Percentiles rank a stretch among this genome's conserved stretches.
Conservation (phyloP, 53 echinoderm and acorn worm species). For the Pentamera pediparva region DNA sequence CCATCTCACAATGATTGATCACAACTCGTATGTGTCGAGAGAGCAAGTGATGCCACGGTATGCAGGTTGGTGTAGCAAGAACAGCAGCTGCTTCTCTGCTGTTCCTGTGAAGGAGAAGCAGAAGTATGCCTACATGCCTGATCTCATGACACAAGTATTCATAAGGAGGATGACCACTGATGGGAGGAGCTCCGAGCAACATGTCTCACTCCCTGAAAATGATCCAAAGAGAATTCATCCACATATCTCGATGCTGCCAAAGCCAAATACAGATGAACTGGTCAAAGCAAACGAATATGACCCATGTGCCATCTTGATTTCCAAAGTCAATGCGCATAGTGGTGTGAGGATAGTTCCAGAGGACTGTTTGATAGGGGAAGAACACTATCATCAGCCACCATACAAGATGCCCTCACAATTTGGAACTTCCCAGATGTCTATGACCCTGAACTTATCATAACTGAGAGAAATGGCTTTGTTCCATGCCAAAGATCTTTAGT, state of each 20-base stretch:
- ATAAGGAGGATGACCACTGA: neutral
- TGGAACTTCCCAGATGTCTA: too few species aligned
- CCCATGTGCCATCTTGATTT: too few species aligned
- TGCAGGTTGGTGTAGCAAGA: neutral
- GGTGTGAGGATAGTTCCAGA: too few species aligned
- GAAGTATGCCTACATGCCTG: constrained; percentile 10
- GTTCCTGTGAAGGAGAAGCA: constrained; percentile 20
- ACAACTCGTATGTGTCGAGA: neutral
- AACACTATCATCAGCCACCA: too few species aligned
- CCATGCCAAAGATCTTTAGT: too few species aligned
- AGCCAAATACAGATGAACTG: neutral
- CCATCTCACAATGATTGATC: neutral
- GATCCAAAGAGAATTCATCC: constrained; percentile 25
- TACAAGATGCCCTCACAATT: too few species aligned
- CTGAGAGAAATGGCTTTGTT: too few species aligned
- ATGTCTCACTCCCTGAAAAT: constrained; percentile 19
- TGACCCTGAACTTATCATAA: too few species aligned
- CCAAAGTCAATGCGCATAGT: too few species aligned
- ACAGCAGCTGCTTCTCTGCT: neutral
- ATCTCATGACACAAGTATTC: neutral
- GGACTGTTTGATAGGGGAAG: too few species aligned
- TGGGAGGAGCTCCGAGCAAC: constrained; percentile 2
- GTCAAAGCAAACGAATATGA: too few species aligned
- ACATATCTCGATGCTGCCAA: neutral
- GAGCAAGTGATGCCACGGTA: neutral